phyloP scores from a whole-genome alignment of 2,113 vertebrate genomes.

The Saccopteryx bilineata region DNA sequence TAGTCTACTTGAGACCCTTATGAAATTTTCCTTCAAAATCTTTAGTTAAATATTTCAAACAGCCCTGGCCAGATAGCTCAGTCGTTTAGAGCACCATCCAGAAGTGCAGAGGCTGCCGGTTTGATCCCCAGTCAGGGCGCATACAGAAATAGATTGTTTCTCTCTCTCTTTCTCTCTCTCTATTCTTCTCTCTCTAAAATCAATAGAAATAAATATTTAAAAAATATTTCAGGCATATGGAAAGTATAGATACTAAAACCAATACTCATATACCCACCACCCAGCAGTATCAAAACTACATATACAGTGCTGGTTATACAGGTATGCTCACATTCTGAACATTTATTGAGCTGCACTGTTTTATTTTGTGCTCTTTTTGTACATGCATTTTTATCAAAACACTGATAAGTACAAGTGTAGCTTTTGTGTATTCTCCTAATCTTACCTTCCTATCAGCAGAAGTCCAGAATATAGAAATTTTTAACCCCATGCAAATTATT shows the following conservation, averaged over 20 bases:
- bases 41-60: not conserved
- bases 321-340: not conserved
- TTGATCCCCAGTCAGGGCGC: too few species aligned
- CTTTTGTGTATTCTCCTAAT: not conserved
- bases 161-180: too few species aligned
- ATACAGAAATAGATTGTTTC: too few species aligned
- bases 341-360: not conserved
- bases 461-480: not conserved
- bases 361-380: not conserved
- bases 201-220: too few species aligned
- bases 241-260: not conserved
- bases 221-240: slow-evolving; percentile 25
- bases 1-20: not conserved
- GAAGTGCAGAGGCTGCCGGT: too few species aligned
- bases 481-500: not conserved
- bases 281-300: not conserved
- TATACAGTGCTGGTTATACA: not conserved
- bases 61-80: too few species aligned
- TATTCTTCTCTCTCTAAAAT: too few species aligned
- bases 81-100: too few species aligned
- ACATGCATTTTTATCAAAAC: not conserved
- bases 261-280: not conserved
- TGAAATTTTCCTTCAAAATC: not conserved
- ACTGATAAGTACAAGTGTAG: not conserved
- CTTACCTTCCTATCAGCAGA: not conserved